These are phyloP conservation scores for Diaperis boleti DNA, from an alignment of 2,888 invertebrate genomes.

Conservation along the genomic window DNA sequence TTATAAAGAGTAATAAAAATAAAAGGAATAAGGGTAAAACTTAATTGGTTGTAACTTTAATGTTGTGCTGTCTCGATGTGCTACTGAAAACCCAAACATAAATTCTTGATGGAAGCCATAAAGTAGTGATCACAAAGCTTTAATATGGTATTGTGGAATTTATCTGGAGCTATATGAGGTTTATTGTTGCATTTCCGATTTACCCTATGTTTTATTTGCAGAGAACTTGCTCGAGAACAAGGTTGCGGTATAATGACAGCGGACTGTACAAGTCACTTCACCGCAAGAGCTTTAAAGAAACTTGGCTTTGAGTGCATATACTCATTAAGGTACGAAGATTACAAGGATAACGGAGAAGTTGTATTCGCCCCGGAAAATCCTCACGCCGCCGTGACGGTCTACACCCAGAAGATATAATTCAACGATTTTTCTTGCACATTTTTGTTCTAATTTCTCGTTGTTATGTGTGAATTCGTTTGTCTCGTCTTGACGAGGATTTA, in stretches of 20 bases:
- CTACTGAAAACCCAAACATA: neutral
- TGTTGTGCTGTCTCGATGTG: too few relatives aligned
- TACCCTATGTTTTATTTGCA: slow-evolving; percentile 64
- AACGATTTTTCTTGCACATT: neutral
- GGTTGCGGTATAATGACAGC: slow-evolving; percentile 74
- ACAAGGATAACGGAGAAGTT: slow-evolving; percentile 72
- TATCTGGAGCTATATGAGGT: slow-evolving; percentile 12
- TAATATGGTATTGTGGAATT: neutral
- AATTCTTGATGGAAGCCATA: slow-evolving; percentile 1
- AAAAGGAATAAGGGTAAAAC: neutral
- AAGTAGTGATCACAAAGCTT: slow-evolving; percentile 4
- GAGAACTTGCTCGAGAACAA: slow-evolving; percentile 69
- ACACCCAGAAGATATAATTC: slow-evolving; percentile 51
- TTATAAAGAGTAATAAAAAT: neutral
- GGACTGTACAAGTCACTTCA: slow-evolving; percentile 82
- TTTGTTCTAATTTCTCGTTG: too few relatives aligned
- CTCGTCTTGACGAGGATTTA: too few relatives aligned
- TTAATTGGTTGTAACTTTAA: neutral
- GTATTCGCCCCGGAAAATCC: slow-evolving; percentile 74
- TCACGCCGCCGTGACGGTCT: slow-evolving; percentile 59
- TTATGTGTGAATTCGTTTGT: too few relatives aligned
- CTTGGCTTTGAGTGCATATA: slow-evolving; percentile 79
- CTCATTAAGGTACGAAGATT: slow-evolving; percentile 74
- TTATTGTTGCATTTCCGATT: slow-evolving; percentile 13
- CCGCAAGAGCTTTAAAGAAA: slow-evolving; percentile 78